Conservation (phyloP, 2,113 vertebrate genomes). For the Colius striatus region DNA sequence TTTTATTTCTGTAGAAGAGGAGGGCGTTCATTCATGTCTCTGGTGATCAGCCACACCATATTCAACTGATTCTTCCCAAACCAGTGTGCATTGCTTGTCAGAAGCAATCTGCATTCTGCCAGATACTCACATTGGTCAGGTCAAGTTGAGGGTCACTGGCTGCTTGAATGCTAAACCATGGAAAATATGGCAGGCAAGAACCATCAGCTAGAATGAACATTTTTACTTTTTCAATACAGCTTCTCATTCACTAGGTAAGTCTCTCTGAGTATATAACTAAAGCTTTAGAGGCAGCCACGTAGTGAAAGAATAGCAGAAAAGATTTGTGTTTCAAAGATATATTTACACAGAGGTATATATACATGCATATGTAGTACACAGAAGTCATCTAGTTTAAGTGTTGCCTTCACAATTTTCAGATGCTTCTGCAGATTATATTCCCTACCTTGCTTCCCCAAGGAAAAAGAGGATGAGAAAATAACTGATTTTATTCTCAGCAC, state of each 20-base stretch:
- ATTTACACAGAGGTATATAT: neutral
- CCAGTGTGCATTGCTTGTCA: neutral
- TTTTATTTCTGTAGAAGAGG: constrained; percentile 4
- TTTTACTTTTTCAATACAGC: neutral
- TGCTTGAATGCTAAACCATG: neutral
- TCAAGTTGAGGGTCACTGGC: neutral
- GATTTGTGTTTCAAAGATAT: neutral
- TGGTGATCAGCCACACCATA: neutral
- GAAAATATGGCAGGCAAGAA: neutral
- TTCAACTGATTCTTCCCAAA: neutral
- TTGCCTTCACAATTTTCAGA: neutral
- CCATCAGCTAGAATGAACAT: neutral
- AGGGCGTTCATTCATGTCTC: neutral
- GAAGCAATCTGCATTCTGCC: neutral
- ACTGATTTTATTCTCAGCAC: neutral
- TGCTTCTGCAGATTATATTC: neutral
- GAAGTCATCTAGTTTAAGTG: neutral
- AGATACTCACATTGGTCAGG: neutral
- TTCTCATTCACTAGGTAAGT: neutral
- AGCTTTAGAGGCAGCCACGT: neutral
- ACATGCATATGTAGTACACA: neutral
- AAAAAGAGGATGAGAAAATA: neutral
- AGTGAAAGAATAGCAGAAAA: neutral
- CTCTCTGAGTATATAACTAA: neutral
- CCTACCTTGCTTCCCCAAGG: neutral